A percentile compares a stretch with the other conserved stretches of the same genome.
Conservation (phyloP, 2,888 invertebrate genomes). For the Ophion ventricosus region DNA sequence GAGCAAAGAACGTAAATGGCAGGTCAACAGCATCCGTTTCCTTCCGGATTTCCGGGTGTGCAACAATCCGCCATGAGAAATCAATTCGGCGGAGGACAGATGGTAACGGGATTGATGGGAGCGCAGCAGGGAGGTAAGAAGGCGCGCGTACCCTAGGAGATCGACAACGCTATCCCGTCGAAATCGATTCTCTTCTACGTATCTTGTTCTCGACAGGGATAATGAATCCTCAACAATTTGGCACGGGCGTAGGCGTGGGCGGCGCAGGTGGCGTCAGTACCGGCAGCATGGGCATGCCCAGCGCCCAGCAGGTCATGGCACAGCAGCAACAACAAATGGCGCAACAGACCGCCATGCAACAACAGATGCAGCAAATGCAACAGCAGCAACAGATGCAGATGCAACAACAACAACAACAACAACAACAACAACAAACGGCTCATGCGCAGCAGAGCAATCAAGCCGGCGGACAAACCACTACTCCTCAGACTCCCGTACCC, state of each 20-base stretch:
- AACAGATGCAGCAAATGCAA: conserved; percentile 81
- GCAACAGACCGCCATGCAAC: conserved; percentile 79
- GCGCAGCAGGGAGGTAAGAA: conserved; percentile 81
- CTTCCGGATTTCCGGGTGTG: conserved; percentile 87
- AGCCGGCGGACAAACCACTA: conserved; percentile 77
- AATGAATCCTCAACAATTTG: conserved; percentile 85
- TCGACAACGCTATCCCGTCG: neutral
- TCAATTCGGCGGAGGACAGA: conserved; percentile 87
- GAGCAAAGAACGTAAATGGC: conserved; percentile 83
- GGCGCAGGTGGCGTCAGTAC: conserved; percentile 77
- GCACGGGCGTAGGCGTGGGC: conserved; percentile 82
- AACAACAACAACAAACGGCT: conserved; percentile 79
- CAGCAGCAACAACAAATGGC: conserved; percentile 77
- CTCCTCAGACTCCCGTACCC: conserved; percentile 70
- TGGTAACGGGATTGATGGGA: conserved; percentile 87
- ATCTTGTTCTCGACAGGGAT: conserved; percentile 82
- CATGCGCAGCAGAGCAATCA: conserved; percentile 79
- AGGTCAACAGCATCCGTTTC: conserved; percentile 90
- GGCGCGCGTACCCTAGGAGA: neutral
- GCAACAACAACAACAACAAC: conserved; percentile 79
- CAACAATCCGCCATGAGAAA: conserved; percentile 86
- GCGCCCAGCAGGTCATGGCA: conserved; percentile 80
- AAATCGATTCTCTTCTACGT: neutral
- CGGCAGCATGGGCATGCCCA: conserved; percentile 81
- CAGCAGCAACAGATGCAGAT: conserved; percentile 81